Evolutionary conservation across 2,113 vertebrate species (phyloP), one percentile per base, ranked within the genome.

Genomic region (Ciconia maguari): DNA sequence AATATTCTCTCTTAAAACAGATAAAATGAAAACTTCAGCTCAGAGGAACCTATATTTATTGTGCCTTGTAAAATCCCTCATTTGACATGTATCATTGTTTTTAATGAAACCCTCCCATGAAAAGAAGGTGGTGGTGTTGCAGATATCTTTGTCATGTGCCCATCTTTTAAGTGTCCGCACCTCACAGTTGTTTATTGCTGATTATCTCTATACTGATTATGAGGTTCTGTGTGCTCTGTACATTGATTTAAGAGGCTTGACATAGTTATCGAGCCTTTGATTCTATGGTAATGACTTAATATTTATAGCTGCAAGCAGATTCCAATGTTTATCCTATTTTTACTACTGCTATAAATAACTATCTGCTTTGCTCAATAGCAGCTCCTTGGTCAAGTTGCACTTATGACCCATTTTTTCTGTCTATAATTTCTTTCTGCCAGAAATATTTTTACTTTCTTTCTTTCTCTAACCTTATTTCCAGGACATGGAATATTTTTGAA

Each of bases 281-380:
- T 92, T 80, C 71, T 90, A 6, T 89, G 76, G 16, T 94, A 80
- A 69, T 92, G 62, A 71, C 54, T 94, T 70, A 52, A 32, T 83
- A 93, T 85, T 88, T 94, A 89, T 58, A 94, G 75, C 83, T 92
- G 34, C 76, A 77, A 88, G 54, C 44, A 95, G 79, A 62, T 93
- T 92, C 54, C 42, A 90, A 29, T 80, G 36, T 76, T 92, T 83
- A 72, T 61, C 36, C 27, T 96, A 60, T 90, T 96, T 95, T 96
- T 92, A 49, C 58, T 70, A 20, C 49, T 86, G 52, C 79, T 93
- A 57, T 89, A 92, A 88, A 66, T 94, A 82, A 49, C 18, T 75
- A n/a, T 21, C 34, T 89, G 29, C 42, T 89, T 81, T 90, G 48
- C 57, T 85, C 29, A 57, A 17, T 52, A 42, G 16, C 58, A 92